These are phyloP conservation scores for Leucophenga maculata DNA, from an alignment of 2,888 invertebrate species.

Conservation along the genomic window DNA sequence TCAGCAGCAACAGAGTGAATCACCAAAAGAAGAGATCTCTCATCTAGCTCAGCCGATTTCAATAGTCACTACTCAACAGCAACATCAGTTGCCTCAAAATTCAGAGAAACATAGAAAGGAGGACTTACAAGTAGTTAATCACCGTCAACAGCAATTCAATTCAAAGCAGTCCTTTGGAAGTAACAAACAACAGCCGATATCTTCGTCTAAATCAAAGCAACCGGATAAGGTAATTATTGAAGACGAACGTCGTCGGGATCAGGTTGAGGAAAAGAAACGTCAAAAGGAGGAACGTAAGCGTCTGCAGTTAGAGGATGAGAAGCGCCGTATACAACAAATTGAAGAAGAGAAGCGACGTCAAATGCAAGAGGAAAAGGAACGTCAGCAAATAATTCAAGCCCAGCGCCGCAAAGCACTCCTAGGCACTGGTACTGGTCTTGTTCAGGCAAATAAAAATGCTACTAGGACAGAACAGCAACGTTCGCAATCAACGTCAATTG, in stretches of 20 bases:
- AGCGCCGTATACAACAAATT: conserved; percentile 53
- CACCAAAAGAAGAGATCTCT: neutral
- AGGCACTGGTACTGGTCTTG: conserved; percentile 39
- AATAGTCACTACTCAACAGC: conserved; percentile 9
- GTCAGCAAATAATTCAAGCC: conserved; percentile 70
- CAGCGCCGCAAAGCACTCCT: conserved; percentile 68
- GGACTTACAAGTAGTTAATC: conserved; percentile 8
- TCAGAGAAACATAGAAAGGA: conserved; percentile 23
- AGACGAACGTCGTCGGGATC: conserved; percentile 65
- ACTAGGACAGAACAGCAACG: conserved; percentile 30
- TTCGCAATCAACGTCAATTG: conserved; percentile 58
- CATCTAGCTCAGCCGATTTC: no score
- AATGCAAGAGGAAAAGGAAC: conserved; percentile 67
- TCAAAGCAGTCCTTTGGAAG: conserved; percentile 33
- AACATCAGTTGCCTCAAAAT: conserved; percentile 23
- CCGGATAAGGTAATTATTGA: conserved; percentile 43
- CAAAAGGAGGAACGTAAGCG: conserved; percentile 69
- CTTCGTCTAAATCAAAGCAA: conserved; percentile 33
- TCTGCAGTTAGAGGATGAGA: conserved; percentile 67
- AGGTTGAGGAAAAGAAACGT: conserved; percentile 63
- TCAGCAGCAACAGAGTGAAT: conserved; percentile 12
- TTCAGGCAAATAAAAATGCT: conserved; percentile 14
- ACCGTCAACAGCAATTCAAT: conserved; percentile 30
- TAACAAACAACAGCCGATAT: conserved; percentile 31
- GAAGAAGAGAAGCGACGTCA: conserved; percentile 70